Evolutionary conservation across 2,888 invertebrate species (phyloP).

Genomic region (Eustalomyia histrio): DNA sequence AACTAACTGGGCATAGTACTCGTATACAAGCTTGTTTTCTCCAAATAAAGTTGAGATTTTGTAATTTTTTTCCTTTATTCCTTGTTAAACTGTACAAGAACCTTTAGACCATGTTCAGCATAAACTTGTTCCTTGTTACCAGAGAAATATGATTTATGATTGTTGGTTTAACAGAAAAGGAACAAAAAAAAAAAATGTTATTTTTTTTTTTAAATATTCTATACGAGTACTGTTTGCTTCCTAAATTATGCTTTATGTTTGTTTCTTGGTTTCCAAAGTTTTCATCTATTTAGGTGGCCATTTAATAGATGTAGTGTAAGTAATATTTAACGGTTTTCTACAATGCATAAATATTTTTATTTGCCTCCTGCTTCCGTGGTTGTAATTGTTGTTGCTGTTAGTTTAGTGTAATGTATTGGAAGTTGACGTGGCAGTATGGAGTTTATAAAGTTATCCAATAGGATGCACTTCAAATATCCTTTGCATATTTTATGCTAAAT

Average conservation of each 20-base stretch:
- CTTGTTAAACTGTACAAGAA: slow-evolving; percentile 37
- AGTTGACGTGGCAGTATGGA: slow-evolving; percentile 38
- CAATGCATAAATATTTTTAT: slow-evolving; percentile 1
- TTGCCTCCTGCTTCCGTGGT: not conserved
- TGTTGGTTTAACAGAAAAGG: slow-evolving; percentile 31
- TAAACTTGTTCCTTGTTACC: slow-evolving; percentile 55
- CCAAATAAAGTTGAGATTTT: slow-evolving; percentile 51
- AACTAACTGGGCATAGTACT: not conserved
- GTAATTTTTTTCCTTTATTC: slow-evolving; percentile 40
- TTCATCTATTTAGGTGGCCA: not conserved
- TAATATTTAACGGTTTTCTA: slow-evolving; percentile 47
- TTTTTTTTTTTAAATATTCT: slow-evolving; percentile 26
- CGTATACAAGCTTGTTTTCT: slow-evolving; percentile 29
- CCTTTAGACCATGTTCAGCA: slow-evolving; percentile 43
- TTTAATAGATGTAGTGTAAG: slow-evolving; percentile 50
- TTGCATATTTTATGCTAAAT: slow-evolving; percentile 57
- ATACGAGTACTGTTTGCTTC: slow-evolving; percentile 21
- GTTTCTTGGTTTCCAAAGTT: slow-evolving; percentile 19
- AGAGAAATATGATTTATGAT: slow-evolving; percentile 61
- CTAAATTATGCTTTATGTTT: slow-evolving; percentile 48
- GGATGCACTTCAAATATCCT: slow-evolving; percentile 51
- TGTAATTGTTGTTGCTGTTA: not conserved
- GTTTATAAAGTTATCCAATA: slow-evolving; percentile 42
- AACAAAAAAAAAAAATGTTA: slow-evolving; percentile 4
- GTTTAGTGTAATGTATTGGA: slow-evolving; percentile 50